Evolutionary conservation across 2,797 vertebrate genomes (phyloP).

Genomic region (Acipenser oxyrinchus): DNA sequence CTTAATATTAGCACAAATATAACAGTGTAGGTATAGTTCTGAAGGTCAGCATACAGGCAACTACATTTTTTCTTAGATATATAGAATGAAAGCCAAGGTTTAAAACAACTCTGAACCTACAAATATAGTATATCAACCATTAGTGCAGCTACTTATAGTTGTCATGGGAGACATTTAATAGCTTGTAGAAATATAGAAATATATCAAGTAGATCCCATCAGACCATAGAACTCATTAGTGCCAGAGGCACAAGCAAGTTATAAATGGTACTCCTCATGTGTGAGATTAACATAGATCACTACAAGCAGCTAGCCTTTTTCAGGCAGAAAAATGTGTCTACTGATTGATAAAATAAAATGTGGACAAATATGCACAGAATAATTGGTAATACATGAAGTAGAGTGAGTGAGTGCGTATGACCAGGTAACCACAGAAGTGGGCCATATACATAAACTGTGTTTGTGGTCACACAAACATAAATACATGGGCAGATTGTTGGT

Average conservation of each 20-base stretch:
- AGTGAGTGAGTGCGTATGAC: too few species aligned
- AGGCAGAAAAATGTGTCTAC: too few species aligned
- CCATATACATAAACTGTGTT: too few species aligned
- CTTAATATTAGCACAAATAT: too few species aligned
- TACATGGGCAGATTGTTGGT: too few species aligned
- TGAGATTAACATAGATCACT: background rate
- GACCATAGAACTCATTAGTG: conserved; percentile 3
- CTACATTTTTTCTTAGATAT: background rate
- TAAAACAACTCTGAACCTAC: background rate
- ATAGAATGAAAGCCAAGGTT: background rate
- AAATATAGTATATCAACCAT: background rate
- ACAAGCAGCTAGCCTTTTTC: background rate
- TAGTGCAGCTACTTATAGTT: background rate
- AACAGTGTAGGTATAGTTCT: too few species aligned
- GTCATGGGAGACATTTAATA: background rate
- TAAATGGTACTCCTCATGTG: background rate
- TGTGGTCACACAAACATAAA: too few species aligned
- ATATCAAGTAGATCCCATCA: background rate
- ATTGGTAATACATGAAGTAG: too few species aligned
- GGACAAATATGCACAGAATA: too few species aligned
- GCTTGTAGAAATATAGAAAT: background rate
- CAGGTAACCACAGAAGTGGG: too few species aligned
- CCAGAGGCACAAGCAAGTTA: background rate
- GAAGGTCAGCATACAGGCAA: too few species aligned
- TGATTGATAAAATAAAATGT: too few species aligned